Evolutionary conservation across 2,797 vertebrate genomes (phyloP).

Genomic region (Lagocephalus sceleratus): DNA sequence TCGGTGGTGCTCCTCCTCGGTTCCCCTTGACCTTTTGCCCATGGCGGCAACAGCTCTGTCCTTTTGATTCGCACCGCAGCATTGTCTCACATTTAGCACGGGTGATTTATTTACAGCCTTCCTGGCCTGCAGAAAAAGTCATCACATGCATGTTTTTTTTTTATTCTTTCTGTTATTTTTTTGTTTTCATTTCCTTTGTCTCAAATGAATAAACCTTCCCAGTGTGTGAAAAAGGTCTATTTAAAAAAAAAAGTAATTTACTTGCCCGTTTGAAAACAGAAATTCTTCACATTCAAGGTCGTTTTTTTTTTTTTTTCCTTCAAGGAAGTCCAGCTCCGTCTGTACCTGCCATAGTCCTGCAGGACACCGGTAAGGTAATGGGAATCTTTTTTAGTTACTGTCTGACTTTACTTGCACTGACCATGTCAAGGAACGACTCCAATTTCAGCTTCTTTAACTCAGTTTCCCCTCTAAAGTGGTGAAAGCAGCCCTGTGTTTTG

Average conservation of each 20-base stretch:
- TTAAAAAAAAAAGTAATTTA: too few relatives aligned
- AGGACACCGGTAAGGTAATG: conserved; percentile 17
- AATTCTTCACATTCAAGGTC: neutral
- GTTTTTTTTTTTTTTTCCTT: conserved; percentile 1
- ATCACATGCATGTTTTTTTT: conserved; percentile 4
- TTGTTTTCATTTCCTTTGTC: conserved; percentile 9
- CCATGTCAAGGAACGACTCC: conserved; percentile 40
- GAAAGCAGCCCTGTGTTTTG: conserved; percentile 31
- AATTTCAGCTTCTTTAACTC: conserved; percentile 53
- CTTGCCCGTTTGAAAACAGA: conserved; percentile 1
- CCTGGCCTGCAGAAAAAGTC: conserved; percentile 4
- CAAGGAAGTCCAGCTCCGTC: conserved; percentile 5
- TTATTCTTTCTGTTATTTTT: conserved; percentile 13
- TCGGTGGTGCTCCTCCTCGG: conserved; percentile 39
- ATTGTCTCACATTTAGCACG: conserved; percentile 57
- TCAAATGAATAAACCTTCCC: neutral
- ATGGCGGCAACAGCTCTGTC: conserved; percentile 51
- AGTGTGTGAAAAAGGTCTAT: neutral
- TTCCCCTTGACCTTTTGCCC: conserved; percentile 75
- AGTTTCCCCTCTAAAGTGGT: conserved; percentile 45
- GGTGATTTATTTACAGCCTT: conserved; percentile 70
- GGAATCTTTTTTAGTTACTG: conserved; percentile 34
- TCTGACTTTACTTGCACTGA: conserved; percentile 40
- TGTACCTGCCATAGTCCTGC: conserved; percentile 26
- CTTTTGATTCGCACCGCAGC: conserved; percentile 63